These are phyloP conservation scores for Herminia tarsipennalis DNA, from an alignment of 2,888 invertebrate species.

Conservation along the genomic window DNA sequence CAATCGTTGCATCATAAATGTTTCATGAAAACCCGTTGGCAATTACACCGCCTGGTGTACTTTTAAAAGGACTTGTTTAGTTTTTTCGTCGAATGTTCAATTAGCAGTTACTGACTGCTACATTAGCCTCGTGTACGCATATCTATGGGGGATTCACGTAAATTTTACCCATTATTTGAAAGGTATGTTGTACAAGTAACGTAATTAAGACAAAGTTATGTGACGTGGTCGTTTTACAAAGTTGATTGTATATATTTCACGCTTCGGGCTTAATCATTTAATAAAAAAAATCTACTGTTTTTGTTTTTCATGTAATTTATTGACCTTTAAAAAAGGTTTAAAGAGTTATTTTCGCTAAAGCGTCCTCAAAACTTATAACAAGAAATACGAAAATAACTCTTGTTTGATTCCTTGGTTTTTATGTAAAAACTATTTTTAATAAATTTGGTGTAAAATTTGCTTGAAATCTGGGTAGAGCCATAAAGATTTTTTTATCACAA, in stretches of 20 bases:
- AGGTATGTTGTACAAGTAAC: conserved; percentile 16
- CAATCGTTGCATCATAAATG: conserved; percentile 74
- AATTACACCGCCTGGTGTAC: conserved; percentile 57
- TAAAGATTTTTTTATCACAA: no score
- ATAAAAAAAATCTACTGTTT: no score
- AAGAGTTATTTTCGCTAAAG: no score
- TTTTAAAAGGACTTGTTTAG: conserved; percentile 42
- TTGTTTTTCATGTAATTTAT: no score
- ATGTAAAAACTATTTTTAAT: no score
- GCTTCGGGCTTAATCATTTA: neutral
- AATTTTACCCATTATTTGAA: conserved; percentile 14
- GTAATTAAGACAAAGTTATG: conserved; percentile 16
- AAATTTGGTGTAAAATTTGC: no score
- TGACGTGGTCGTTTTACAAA: conserved; percentile 21
- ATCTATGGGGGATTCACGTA: conserved; percentile 21
- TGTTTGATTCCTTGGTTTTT: no score
- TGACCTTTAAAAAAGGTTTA: no score
- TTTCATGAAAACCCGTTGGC: conserved; percentile 72
- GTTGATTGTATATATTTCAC: conserved; percentile 4
- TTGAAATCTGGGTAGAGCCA: no score
- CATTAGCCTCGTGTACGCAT: conserved; percentile 30
- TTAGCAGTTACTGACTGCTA: conserved; percentile 60
- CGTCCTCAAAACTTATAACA: no score
- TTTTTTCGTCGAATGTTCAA: conserved; percentile 64
- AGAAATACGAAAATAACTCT: no score